phyloP scores from a whole-genome alignment of 2,888 invertebrate species.

The Cephus pulcher region DNA sequence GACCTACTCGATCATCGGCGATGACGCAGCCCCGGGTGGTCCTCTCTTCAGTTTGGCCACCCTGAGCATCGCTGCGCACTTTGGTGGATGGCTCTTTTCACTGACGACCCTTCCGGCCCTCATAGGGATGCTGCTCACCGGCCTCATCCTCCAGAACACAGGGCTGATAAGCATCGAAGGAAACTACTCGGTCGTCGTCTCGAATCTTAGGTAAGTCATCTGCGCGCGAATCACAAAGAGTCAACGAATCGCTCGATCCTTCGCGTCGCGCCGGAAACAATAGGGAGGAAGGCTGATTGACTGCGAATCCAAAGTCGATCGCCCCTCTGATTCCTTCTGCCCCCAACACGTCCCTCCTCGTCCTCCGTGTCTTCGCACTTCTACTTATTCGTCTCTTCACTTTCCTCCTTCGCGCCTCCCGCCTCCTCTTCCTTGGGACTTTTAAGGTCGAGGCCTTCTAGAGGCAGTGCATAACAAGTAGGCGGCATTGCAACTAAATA shows the following conservation, averaged over 20 bases:
- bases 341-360: too few relatives aligned
- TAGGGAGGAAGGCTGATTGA: background rate
- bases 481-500: background rate
- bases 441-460: background rate
- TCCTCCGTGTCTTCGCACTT: too few relatives aligned
- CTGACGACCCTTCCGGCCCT: slow-evolving; percentile 85
- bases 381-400: too few relatives aligned
- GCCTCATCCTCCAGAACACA: slow-evolving; percentile 80
- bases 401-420: background rate
- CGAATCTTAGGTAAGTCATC: slow-evolving; percentile 75
- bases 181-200: slow-evolving; percentile 74
- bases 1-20: slow-evolving; percentile 80
- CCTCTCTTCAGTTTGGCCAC: slow-evolving; percentile 83
- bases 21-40: slow-evolving; percentile 86
- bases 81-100: slow-evolving; percentile 85
- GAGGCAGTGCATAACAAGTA: background rate
- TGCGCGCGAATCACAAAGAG: background rate
- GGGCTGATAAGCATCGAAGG: slow-evolving; percentile 80
- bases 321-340: background rate
- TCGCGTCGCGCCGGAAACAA: background rate
- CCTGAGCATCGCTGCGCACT: slow-evolving; percentile 81
- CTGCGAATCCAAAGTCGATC: background rate
- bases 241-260: background rate
- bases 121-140: slow-evolving; percentile 88
- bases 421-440: too few relatives aligned